Percentiles rank a stretch among this genome's conserved stretches.
phyloP scores from a whole-genome alignment of 2,888 invertebrate species.

The Caenorhabditis afra region DNA sequence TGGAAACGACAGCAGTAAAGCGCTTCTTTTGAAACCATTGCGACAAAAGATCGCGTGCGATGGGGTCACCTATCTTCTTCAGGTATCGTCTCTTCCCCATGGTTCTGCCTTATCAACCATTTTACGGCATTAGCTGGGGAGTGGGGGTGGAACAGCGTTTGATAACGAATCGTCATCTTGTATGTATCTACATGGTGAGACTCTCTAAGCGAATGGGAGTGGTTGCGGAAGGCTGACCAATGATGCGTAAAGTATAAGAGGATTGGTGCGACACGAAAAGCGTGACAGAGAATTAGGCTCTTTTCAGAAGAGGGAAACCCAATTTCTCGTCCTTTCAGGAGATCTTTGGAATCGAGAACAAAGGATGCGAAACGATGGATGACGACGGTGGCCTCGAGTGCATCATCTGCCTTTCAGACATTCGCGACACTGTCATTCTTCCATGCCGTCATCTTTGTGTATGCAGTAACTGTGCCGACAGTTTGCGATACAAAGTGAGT shows the following conservation, averaged over 20 bases:
- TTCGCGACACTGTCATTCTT: slow-evolving; percentile 93
- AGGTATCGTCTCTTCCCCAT: slow-evolving; percentile 81
- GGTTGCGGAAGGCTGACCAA: too few relatives aligned
- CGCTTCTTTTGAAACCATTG: slow-evolving; percentile 89
- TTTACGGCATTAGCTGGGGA: too few relatives aligned
- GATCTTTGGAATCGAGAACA: slow-evolving; percentile 99
- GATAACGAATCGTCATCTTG: not conserved
- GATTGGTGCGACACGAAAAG: too few relatives aligned
- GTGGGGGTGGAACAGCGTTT: slow-evolving; percentile 2
- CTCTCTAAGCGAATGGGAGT: too few relatives aligned
- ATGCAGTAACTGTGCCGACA: slow-evolving; percentile 97
- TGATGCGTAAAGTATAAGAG: too few relatives aligned
- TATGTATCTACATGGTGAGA: too few relatives aligned
- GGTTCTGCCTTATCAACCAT: slow-evolving; percentile 3
- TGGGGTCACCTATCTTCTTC: slow-evolving; percentile 94
- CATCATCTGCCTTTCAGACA: slow-evolving; percentile 98
- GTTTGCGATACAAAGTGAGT: slow-evolving; percentile 88
- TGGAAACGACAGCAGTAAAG: slow-evolving; percentile 70
- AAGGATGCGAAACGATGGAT: slow-evolving; percentile 82
- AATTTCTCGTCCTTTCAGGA: slow-evolving; percentile 83
- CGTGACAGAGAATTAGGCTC: too few relatives aligned
- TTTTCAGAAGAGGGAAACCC: not conserved
- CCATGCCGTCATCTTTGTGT: slow-evolving; percentile 97
- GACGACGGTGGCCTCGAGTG: slow-evolving; percentile 97
- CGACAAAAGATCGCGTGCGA: slow-evolving; percentile 98